Conservation (phyloP, 2,888 invertebrate species). For the Myopa testacea region DNA sequence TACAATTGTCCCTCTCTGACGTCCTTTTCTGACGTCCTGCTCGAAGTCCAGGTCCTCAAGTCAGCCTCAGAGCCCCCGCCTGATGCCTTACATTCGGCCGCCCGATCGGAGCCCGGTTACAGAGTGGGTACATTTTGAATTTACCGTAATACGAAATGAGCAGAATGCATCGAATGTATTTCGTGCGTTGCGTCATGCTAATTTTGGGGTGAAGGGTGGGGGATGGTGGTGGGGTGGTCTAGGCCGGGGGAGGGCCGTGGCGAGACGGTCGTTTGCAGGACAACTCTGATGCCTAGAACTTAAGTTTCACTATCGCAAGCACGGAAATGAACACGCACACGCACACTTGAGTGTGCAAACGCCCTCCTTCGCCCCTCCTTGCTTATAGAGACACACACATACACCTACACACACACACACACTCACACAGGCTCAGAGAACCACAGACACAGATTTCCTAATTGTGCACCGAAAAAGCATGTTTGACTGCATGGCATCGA, state of each 20-base stretch:
- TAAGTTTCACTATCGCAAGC: constrained; percentile 4
- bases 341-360: not conserved
- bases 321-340: constrained; percentile 14
- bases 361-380: not conserved
- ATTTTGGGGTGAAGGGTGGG: constrained; percentile 51
- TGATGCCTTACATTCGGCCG: not conserved
- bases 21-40: constrained; percentile 39
- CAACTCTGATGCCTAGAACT: not conserved
- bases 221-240: not conserved
- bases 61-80: not conserved
- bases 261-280: not conserved
- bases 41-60: constrained; percentile 22
- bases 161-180: constrained; percentile 58
- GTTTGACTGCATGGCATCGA: constrained; percentile 28
- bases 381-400: not conserved
- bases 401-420: too few species aligned
- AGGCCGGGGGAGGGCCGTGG: not conserved
- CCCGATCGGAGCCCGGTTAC: constrained; percentile 35
- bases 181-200: constrained; percentile 65
- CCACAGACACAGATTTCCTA: constrained; percentile 54
- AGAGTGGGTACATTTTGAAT: constrained; percentile 64
- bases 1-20: constrained; percentile 28
- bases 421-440: constrained; percentile 4
- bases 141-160: constrained; percentile 64
- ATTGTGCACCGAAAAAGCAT: constrained; percentile 52